Evolutionary conservation across 2,888 invertebrate species (phyloP).

Genomic region (Cephus rjabovi): DNA sequence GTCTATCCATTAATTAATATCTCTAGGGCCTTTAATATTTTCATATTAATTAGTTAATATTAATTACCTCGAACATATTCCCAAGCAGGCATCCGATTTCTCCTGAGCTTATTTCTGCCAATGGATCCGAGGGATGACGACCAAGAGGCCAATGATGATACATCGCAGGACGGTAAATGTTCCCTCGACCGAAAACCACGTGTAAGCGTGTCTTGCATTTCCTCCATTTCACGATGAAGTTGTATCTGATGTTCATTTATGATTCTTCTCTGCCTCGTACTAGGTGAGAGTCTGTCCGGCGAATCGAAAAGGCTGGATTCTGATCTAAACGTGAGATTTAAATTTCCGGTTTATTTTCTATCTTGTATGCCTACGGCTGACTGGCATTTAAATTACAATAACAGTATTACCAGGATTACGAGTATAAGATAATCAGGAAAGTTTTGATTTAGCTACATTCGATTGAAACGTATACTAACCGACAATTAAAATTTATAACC

Average conservation of each 20-base stretch:
- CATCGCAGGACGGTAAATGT: conserved; percentile 49
- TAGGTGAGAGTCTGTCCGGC: conserved; percentile 34
- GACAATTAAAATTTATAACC: too few relatives aligned
- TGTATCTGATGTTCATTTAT: conserved; percentile 51
- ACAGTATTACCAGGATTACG: not conserved
- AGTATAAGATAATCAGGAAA: too few relatives aligned
- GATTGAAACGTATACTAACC: too few relatives aligned
- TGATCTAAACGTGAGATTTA: conserved; percentile 32
- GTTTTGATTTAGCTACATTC: too few relatives aligned
- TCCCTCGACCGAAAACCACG: conserved; percentile 46
- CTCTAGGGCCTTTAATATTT: too few relatives aligned
- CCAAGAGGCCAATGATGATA: conserved; percentile 51
- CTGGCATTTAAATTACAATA: conserved; percentile 1
- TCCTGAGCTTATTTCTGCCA: conserved; percentile 41
- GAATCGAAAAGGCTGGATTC: conserved; percentile 43
- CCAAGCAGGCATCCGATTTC: conserved; percentile 43
- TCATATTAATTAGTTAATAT: too few relatives aligned
- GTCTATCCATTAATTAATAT: too few relatives aligned
- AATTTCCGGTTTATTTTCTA: too few relatives aligned
- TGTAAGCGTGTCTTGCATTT: conserved; percentile 54
- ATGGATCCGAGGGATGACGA: conserved; percentile 49
- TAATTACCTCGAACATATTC: conserved; percentile 44
- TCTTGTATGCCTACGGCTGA: not conserved
- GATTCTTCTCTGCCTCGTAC: conserved; percentile 38
- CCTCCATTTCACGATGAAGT: conserved; percentile 49